Evolutionary conservation across 2,113 vertebrate species (phyloP).

Genomic region (Tachysurus vachellii): DNA sequence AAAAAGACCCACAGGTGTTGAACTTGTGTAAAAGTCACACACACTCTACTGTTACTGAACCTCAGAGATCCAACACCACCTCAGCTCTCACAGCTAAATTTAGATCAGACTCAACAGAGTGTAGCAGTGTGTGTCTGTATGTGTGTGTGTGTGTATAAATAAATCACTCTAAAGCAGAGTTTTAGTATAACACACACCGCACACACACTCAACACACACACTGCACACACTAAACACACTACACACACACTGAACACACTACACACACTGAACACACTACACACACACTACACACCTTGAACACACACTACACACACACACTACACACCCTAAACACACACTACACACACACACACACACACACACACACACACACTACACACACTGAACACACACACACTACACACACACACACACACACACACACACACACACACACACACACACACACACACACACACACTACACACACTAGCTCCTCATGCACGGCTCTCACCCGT

Average conservation of each 20-base stretch:
- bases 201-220: background rate
- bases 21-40: background rate
- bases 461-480: background rate
- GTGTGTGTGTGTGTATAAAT: background rate
- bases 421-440: background rate
- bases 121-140: background rate
- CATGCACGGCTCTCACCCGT: conserved; percentile 28
- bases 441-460: background rate
- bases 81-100: background rate
- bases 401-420: too few relatives aligned
- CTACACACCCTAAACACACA: too few relatives aligned
- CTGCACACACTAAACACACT: too few relatives aligned
- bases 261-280: too few relatives aligned
- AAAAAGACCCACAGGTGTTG: background rate
- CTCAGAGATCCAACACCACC: background rate
- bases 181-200: background rate
- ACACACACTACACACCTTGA: too few relatives aligned
- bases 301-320: too few relatives aligned
- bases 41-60: background rate
- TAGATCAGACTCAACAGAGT: background rate
- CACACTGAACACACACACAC: too few relatives aligned
- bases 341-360: too few relatives aligned
- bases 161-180: background rate
- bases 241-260: too few relatives aligned
- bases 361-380: too few relatives aligned